Conservation (phyloP, 2,113 vertebrate species). For the Podiceps cristatus region DNA sequence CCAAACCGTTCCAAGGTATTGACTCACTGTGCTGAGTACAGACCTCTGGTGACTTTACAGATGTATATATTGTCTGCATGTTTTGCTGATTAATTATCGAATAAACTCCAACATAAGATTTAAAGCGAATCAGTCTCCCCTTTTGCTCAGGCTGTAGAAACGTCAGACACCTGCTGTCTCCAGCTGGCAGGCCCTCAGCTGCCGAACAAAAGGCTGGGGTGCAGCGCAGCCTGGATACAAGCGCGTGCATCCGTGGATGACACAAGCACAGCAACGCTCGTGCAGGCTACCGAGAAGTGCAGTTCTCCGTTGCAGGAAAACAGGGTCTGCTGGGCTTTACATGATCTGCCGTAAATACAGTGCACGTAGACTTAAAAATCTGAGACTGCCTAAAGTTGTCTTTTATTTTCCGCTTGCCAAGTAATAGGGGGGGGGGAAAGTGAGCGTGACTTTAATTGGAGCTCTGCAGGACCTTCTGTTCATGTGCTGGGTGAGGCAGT, state of each 20-base stretch:
- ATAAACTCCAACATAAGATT: neutral
- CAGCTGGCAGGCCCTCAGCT: neutral
- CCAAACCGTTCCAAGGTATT: neutral
- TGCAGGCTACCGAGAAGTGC: neutral
- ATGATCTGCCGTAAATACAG: rapidly evolving
- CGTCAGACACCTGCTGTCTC: neutral
- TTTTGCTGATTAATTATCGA: neutral
- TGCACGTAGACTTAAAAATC: neutral
- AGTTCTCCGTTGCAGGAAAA: rapidly evolving
- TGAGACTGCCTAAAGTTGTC: neutral
- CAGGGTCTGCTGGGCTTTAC: neutral
- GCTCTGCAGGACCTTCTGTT: neutral
- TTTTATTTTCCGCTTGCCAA: neutral
- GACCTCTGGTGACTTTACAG: neutral
- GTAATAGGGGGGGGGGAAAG: neutral
- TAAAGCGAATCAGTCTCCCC: neutral
- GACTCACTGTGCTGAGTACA: neutral
- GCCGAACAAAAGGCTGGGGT: neutral
- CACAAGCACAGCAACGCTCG: rapidly evolving
- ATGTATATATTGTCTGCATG: rapidly evolving
- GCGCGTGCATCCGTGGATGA: too few relatives aligned
- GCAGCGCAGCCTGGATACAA: neutral
- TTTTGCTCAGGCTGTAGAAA: neutral
- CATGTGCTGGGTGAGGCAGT: rapidly evolving
- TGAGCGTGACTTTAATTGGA: neutral